phyloP scores from a whole-genome alignment of 2,888 invertebrate genomes.

The Noctua janthe region DNA sequence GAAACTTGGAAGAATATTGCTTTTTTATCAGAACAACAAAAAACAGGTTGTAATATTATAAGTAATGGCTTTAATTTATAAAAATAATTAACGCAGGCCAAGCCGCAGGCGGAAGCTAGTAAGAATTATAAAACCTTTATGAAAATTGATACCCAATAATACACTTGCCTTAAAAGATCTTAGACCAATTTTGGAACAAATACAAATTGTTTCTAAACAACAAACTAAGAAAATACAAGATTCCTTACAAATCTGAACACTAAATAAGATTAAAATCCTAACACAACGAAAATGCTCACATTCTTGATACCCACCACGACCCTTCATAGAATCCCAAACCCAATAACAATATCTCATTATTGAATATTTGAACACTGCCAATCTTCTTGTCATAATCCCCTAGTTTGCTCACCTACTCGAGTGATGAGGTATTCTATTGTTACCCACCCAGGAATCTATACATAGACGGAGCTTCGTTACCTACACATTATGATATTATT shows the following conservation, averaged over 20 bases:
- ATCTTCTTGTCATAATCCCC: constrained; percentile 35
- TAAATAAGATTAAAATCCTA: background rate
- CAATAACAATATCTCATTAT: constrained; percentile 6
- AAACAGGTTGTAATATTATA: too few relatives aligned
- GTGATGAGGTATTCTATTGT: constrained; percentile 50
- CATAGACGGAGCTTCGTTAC: constrained; percentile 11
- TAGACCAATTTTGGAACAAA: background rate
- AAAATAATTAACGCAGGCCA: too few relatives aligned
- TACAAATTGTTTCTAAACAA: background rate
- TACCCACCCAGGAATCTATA: constrained; percentile 14
- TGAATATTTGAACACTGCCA: constrained; percentile 23
- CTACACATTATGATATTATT: constrained; percentile 41
- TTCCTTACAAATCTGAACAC: background rate
- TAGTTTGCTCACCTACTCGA: constrained; percentile 1
- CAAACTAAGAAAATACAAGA: background rate
- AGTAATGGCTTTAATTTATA: too few relatives aligned
- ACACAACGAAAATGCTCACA: background rate
- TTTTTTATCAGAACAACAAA: too few relatives aligned
- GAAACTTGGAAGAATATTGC: too few relatives aligned
- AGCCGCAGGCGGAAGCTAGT: background rate
- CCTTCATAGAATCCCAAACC: background rate
- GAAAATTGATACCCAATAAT: background rate
- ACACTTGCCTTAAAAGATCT: background rate
- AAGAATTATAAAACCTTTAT: background rate
- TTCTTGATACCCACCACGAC: background rate